phyloP scores from a whole-genome alignment of 2,797 vertebrate genomes.

The Sebastes paucispinis region DNA sequence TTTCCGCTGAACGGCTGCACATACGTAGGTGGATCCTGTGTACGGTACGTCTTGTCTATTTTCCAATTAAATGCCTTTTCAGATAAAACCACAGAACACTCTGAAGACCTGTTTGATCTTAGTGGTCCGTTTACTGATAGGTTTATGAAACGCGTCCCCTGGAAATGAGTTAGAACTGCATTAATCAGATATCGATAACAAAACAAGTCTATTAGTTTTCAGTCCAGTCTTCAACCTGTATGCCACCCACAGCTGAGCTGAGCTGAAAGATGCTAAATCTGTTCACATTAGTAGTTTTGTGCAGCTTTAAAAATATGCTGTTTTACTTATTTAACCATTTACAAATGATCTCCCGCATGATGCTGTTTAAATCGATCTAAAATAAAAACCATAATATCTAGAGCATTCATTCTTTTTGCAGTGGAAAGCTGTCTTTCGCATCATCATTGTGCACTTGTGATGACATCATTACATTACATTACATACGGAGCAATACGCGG shows the following conservation, averaged over 20 bases:
- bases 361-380: too few species aligned
- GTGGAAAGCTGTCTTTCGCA: too few species aligned
- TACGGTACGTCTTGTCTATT: background rate
- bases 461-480: too few species aligned
- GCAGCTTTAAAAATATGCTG: background rate
- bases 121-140: background rate
- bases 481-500: rapidly evolving
- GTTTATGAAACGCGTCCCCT: background rate
- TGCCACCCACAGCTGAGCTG: background rate
- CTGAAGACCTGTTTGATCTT: background rate
- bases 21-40: constrained; percentile 18
- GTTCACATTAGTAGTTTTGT: background rate
- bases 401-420: too few species aligned
- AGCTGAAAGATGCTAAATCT: background rate
- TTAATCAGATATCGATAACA: background rate
- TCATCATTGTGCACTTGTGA: too few species aligned
- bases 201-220: background rate
- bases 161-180: background rate
- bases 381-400: too few species aligned
- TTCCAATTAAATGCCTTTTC: constrained; percentile 15
- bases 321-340: background rate
- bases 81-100: background rate
- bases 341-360: too few species aligned
- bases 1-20: background rate
- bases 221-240: background rate